Evolutionary conservation across 2,888 invertebrate genomes (phyloP).

Genomic region (Cephus runcator): DNA sequence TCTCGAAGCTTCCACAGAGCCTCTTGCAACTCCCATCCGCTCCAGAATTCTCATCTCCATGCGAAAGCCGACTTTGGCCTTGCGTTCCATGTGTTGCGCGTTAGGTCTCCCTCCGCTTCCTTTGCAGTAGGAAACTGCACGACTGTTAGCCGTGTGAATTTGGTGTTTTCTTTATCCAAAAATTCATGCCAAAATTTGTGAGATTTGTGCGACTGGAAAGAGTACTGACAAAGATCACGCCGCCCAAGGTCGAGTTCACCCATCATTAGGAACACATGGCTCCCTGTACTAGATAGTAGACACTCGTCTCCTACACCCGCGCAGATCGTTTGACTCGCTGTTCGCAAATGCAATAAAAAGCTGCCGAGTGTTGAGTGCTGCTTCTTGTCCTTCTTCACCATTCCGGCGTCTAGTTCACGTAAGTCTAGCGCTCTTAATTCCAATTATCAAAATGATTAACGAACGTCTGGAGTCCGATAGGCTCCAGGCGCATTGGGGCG

Average conservation of each 20-base stretch:
- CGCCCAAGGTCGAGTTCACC: too few relatives aligned
- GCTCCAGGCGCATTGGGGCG: too few relatives aligned
- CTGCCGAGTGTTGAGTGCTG: slow-evolving; percentile 49
- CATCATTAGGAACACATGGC: too few relatives aligned
- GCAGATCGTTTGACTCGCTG: not conserved
- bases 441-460: not conserved
- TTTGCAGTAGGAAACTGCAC: not conserved
- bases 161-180: too few relatives aligned
- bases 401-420: not conserved
- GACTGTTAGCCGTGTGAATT: too few relatives aligned
- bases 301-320: too few relatives aligned
- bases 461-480: not conserved
- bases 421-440: not conserved
- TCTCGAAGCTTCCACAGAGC: too few relatives aligned
- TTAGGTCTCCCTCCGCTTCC: not conserved
- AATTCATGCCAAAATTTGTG: too few relatives aligned
- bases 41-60: not conserved
- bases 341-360: slow-evolving; percentile 50
- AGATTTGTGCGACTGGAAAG: too few relatives aligned
- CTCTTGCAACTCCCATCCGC: not conserved
- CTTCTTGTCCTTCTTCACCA: slow-evolving; percentile 29
- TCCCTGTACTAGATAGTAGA: too few relatives aligned
- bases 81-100: not conserved
- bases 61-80: not conserved
- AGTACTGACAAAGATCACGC: too few relatives aligned